Conservation (phyloP, 2,113 vertebrate species). For the Percina caprodes region DNA sequence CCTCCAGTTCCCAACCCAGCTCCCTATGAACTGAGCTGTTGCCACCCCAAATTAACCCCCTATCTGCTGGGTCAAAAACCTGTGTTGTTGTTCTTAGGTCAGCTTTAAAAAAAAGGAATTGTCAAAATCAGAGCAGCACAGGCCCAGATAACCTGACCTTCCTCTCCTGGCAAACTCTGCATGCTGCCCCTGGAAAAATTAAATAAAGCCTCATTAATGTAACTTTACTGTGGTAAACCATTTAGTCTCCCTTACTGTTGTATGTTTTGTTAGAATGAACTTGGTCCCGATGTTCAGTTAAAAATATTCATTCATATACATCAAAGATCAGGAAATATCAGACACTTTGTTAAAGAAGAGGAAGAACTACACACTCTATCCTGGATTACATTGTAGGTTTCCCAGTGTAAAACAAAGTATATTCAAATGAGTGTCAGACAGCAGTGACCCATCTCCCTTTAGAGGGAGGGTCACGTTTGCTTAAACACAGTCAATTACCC, state of each 20-base stretch:
- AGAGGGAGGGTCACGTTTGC: too few species aligned
- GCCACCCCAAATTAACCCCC: too few species aligned
- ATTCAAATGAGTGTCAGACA: neutral
- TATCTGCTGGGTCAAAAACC: too few species aligned
- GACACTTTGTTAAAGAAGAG: neutral
- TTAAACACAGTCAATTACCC: neutral
- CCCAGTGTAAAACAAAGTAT: neutral
- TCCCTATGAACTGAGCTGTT: too few species aligned
- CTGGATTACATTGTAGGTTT: neutral
- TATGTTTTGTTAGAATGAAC: neutral
- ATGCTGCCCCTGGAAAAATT: too few species aligned
- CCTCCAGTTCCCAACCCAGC: too few species aligned
- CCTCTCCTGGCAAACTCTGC: too few species aligned
- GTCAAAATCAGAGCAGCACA: too few species aligned
- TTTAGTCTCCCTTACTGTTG: neutral
- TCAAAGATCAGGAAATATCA: neutral
- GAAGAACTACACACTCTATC: neutral
- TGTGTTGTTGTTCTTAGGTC: too few species aligned
- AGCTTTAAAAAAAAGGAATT: too few species aligned
- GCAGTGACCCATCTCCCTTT: neutral
- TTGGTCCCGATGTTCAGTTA: neutral
- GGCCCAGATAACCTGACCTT: too few species aligned
- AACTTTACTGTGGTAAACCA: neutral
- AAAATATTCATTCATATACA: neutral
- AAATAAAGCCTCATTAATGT: neutral